Conservation (phyloP, 2,888 invertebrate genomes). For the Adelphocoris suturalis region DNA sequence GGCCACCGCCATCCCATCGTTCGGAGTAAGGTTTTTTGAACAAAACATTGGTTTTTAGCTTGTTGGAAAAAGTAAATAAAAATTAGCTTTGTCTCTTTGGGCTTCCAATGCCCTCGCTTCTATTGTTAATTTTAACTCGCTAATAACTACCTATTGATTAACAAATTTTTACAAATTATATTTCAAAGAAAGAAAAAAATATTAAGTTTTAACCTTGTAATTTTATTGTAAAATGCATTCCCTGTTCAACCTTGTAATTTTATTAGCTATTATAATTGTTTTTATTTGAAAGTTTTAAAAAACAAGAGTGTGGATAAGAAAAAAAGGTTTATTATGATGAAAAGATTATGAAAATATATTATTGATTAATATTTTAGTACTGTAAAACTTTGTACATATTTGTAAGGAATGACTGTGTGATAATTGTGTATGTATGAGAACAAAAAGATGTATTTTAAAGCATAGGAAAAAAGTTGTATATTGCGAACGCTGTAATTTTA, state of each 20-base stretch:
- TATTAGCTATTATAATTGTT: slow-evolving; percentile 62
- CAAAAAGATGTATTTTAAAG: slow-evolving; percentile 47
- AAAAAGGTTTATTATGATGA: slow-evolving; percentile 55
- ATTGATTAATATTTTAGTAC: slow-evolving; percentile 75
- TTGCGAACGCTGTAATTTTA: slow-evolving; percentile 67
- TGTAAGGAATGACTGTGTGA: slow-evolving; percentile 73
- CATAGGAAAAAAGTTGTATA: slow-evolving; percentile 20
- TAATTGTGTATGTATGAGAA: slow-evolving; percentile 64
- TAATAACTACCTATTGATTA: slow-evolving; percentile 64
- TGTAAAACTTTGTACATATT: slow-evolving; percentile 75
- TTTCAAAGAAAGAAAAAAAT: slow-evolving; percentile 66
- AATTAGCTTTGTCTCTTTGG: slow-evolving; percentile 68
- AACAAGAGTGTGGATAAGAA: slow-evolving; percentile 63
- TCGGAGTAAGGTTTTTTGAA: slow-evolving; percentile 53
- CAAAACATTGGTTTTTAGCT: slow-evolving; percentile 61
- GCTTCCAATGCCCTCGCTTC: slow-evolving; percentile 69
- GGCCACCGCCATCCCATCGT: slow-evolving; percentile 53
- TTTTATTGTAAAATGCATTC: slow-evolving; percentile 74
- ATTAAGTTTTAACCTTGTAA: slow-evolving; percentile 74
- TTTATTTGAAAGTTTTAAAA: slow-evolving; percentile 65
- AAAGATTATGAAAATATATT: slow-evolving; percentile 66
- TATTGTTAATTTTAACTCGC: slow-evolving; percentile 68
- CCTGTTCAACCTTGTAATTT: slow-evolving; percentile 71
- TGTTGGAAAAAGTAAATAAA: slow-evolving; percentile 60
- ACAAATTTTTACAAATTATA: slow-evolving; percentile 70